phyloP scores from a whole-genome alignment of 2,797 vertebrate species.

The Helostoma temminkii region DNA sequence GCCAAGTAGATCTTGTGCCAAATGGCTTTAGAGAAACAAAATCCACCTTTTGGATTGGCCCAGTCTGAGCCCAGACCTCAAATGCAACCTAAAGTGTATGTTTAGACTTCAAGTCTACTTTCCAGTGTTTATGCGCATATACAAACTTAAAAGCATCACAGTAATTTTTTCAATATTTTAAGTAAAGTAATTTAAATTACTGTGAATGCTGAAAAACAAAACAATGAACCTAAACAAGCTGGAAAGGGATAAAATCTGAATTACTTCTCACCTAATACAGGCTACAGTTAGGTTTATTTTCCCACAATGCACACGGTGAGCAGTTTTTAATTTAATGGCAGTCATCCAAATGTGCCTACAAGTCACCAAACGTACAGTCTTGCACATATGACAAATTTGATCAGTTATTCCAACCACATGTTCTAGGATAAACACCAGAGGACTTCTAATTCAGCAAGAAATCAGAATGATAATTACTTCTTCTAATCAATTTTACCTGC shows the following conservation, averaged over 20 bases:
- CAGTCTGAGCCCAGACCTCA: too few species aligned
- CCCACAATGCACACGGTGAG: slow-evolving; percentile 30
- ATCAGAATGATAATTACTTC: slow-evolving; percentile 84
- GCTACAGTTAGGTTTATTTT: slow-evolving; percentile 13
- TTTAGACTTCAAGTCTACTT: too few species aligned
- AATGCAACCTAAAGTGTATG: too few species aligned
- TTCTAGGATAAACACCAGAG: slow-evolving; percentile 76
- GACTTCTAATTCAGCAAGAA: slow-evolving; percentile 80
- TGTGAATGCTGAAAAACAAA: not conserved
- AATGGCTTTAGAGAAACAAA: too few species aligned
- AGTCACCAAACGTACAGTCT: slow-evolving; percentile 32
- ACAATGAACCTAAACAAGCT: slow-evolving; percentile 2
- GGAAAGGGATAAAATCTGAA: not conserved
- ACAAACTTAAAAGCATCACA: too few species aligned
- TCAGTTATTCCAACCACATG: slow-evolving; percentile 53
- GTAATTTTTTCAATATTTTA: too few species aligned
- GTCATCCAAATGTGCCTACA: slow-evolving; percentile 44
- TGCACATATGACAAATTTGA: slow-evolving; percentile 45
- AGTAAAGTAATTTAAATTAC: not conserved
- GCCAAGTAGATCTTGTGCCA: too few species aligned
- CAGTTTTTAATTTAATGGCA: slow-evolving; percentile 46
- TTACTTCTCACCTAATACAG: not conserved
- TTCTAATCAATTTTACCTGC: slow-evolving; percentile 84
- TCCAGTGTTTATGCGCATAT: too few species aligned
- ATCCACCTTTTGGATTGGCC: too few species aligned